Evolutionary conservation across 2,888 invertebrate species (phyloP).

Genomic region (Periphyllus acericola): DNA sequence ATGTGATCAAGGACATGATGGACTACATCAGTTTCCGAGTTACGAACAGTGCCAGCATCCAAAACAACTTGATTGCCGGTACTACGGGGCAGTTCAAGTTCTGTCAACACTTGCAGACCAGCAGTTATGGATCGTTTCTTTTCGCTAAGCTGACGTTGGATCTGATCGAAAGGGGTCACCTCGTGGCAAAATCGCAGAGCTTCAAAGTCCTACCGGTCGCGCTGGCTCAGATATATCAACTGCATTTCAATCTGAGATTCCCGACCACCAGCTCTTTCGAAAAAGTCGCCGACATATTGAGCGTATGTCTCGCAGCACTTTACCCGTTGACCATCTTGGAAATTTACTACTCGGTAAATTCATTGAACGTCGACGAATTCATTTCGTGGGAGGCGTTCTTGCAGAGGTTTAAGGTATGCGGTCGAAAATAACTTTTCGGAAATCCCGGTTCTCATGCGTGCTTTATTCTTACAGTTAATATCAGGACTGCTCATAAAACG

Average conservation of each 20-base stretch:
- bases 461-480: constrained; percentile 70
- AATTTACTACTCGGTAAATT: constrained; percentile 93
- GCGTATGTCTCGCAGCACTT: constrained; percentile 89
- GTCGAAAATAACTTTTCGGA: constrained; percentile 25
- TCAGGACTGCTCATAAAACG: constrained; percentile 90
- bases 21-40: constrained; percentile 88
- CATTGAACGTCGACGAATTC: constrained; percentile 81
- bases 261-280: constrained; percentile 91
- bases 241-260: constrained; percentile 92
- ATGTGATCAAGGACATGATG: constrained; percentile 83
- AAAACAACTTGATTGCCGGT: constrained; percentile 79
- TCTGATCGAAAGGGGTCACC: constrained; percentile 88
- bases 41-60: constrained; percentile 82
- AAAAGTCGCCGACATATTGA: constrained; percentile 83
- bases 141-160: constrained; percentile 92
- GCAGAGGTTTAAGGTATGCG: constrained; percentile 79
- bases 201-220: constrained; percentile 92
- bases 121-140: constrained; percentile 90
- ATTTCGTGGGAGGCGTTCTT: constrained; percentile 91
- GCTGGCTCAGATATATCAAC: constrained; percentile 86
- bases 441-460: neutral
- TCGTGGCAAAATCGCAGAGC: constrained; percentile 92
- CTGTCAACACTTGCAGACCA: constrained; percentile 82
- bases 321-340: constrained; percentile 90
- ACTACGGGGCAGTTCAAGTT: constrained; percentile 77